Base-by-base conservation (phyloP, 1,140 invertebrate species). In the Heliconius hewitsoni region DNA sequence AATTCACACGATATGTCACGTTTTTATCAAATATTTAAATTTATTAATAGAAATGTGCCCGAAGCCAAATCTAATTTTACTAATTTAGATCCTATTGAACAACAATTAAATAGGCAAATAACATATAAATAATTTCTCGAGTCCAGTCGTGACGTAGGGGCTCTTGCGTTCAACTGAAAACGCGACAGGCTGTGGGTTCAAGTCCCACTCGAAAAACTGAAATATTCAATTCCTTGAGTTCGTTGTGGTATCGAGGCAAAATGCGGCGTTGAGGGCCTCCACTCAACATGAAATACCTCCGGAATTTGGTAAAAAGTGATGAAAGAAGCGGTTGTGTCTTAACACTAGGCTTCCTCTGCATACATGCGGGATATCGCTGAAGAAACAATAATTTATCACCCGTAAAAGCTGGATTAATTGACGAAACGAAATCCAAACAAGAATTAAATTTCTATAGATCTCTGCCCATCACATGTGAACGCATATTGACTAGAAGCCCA, bases 401-500 rank as follows among this genome's bases (percentile, higher is more conserved):
- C 8, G 6, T 52, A 18, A 52, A 52, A 52, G 42, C 50, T 52
- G 19, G 5, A 52, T 52, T 52, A 19, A 52, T 8, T 52, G 50
- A 19, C 50, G 6, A 1, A 52, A 52, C 18, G 18, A 52, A 52
- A 52, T 52, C 18, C 6, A 52, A 18, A 52, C 50, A 52, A 19
- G 16, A 19, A 52, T 52, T 52, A 1, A 23, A 66, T 66, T 66
- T 16, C 9, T 30, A 66, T 66, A 66, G 27, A 66, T 66, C 27
- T 13, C 3, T 27, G 2, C 23, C 60, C 13, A 66, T 66, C 60
- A 66, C 60, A 66, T 30, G 27, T 66, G 13, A 66, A 39, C 55
- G 9, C 37, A 30, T 42, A 66, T 75, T 66, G n/a, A 34, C 60
- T 75, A n/a, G n/a, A 39, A 30, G 27, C 74, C 74, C 60, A 16